phyloP scores from a whole-genome alignment of 2,888 invertebrate species.

The Sinhomidia bicolor region DNA sequence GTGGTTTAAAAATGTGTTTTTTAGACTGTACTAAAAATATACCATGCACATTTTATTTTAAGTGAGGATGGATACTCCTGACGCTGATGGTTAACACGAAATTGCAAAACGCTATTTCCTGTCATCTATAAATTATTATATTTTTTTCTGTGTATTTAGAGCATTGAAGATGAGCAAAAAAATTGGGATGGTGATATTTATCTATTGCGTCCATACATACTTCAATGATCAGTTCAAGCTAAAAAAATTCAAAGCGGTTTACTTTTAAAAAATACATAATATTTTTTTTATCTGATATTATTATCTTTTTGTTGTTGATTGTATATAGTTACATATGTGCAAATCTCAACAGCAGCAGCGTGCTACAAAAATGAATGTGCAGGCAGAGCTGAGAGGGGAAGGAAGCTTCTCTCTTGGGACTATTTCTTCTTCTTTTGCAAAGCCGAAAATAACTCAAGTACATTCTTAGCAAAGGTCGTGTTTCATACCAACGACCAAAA shows the following conservation, averaged over 20 bases:
- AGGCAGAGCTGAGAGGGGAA: not conserved
- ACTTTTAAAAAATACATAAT: not conserved
- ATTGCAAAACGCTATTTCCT: slow-evolving; percentile 9
- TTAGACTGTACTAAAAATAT: not conserved
- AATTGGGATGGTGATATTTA: not conserved
- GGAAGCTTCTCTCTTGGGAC: slow-evolving; percentile 8
- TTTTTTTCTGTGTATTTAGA: slow-evolving; percentile 18
- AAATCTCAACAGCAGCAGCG: not conserved
- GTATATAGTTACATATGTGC: not conserved
- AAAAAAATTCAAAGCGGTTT: not conserved
- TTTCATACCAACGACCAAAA: slow-evolving; percentile 29
- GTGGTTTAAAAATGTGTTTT: not conserved
- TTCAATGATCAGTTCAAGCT: not conserved
- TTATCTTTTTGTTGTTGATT: not conserved
- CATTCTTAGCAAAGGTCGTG: slow-evolving; percentile 69
- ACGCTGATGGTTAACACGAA: not conserved
- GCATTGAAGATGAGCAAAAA: slow-evolving; percentile 32
- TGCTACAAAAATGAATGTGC: slow-evolving; percentile 21
- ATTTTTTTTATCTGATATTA: not conserved
- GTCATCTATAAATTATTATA: not conserved
- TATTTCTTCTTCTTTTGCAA: not conserved
- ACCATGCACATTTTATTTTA: not conserved
- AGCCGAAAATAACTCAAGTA: slow-evolving; percentile 65
- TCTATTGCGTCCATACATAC: not conserved
- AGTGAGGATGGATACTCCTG: not conserved